Conservation (phyloP, 2,113 vertebrate species). For the Esox niger region DNA sequence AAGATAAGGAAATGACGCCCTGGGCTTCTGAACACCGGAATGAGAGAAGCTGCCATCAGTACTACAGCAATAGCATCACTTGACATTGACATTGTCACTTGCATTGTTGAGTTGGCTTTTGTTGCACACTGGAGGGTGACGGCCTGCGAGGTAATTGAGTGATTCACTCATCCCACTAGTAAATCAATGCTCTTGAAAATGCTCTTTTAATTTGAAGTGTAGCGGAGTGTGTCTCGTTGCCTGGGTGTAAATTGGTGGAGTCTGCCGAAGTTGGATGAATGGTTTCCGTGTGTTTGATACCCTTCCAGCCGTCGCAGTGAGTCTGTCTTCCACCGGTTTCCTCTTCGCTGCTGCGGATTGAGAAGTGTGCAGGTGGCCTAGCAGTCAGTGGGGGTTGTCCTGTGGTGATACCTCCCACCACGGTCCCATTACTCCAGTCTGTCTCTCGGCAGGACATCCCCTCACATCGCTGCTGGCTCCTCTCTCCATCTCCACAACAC, state of each 20-base stretch:
- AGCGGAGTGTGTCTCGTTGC: neutral
- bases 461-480: slow-evolving; percentile 4
- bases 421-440: neutral
- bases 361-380: neutral
- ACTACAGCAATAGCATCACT: neutral
- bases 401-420: neutral
- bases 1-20: neutral
- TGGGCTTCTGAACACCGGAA: neutral
- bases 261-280: neutral
- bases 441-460: neutral
- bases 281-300: neutral
- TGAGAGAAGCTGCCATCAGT: neutral
- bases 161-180: neutral
- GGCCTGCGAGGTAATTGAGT: neutral
- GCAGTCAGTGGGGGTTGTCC: neutral
- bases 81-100: neutral
- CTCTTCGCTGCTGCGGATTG: no score
- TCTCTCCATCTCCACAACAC: neutral
- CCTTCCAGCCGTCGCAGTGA: no score
- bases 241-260: slow-evolving; percentile 3
- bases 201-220: neutral
- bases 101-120: neutral
- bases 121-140: neutral
- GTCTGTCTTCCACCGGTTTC: no score
- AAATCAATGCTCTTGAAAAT: neutral